Conservation (phyloP, 2,113 vertebrate genomes). For the Trogon surrucura region DNA sequence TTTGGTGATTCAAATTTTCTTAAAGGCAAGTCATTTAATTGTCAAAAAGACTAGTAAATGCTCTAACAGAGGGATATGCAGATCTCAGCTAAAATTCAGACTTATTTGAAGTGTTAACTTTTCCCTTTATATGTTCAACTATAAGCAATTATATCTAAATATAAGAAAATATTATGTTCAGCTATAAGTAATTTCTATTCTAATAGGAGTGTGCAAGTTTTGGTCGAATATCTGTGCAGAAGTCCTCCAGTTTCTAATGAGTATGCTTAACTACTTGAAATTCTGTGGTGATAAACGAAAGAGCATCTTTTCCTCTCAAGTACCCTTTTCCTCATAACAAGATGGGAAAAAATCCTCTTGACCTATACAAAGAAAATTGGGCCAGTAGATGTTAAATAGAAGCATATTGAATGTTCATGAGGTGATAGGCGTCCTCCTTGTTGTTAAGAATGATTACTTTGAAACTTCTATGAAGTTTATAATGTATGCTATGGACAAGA, state of each 20-base stretch:
- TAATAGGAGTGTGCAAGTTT: neutral
- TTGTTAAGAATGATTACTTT: neutral
- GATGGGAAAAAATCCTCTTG: conserved; percentile 41
- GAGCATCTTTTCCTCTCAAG: conserved; percentile 25
- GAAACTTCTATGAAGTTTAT: neutral
- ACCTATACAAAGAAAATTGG: conserved; percentile 45
- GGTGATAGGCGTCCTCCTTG: neutral
- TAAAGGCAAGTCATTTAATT: neutral
- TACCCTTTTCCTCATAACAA: conserved; percentile 14
- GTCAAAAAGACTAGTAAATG: neutral
- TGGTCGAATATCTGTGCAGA: neutral
- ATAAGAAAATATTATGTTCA: neutral
- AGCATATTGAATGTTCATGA: conserved; percentile 13
- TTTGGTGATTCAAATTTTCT: neutral
- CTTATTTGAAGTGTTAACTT: neutral
- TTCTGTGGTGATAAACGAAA: neutral
- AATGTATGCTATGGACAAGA: neutral
- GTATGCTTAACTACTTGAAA: conserved; percentile 22
- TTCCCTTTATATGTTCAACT: neutral
- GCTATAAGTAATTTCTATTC: neutral
- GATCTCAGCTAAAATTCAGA: neutral
- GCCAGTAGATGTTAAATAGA: conserved; percentile 35
- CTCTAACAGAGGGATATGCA: neutral
- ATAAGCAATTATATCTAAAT: neutral
- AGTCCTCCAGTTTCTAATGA: conserved; percentile 15